Base-by-base conservation (phyloP, 2,797 vertebrate genomes). In the Vireo griseus region DNA sequence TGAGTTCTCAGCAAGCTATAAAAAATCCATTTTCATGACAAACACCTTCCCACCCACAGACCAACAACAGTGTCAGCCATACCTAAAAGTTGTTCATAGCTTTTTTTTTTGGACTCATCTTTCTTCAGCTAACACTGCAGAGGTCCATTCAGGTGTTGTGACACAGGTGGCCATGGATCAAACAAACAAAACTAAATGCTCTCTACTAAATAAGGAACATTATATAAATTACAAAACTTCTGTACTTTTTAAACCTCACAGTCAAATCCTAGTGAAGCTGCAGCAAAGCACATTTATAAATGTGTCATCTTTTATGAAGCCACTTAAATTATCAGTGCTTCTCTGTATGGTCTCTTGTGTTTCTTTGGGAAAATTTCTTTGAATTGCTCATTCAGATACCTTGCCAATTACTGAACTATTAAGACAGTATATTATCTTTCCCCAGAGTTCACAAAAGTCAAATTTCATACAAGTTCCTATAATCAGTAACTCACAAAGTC, bases 381-480 rank as follows among this genome's bases (percentile, higher is more conserved):
- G 74, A 88, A 29, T 69, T 95, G 33, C 81, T 88, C 57, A 40
- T 74, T 91, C 47, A 86, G 59, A 82, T 75, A 76, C 21, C 10
- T 76, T 86, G 69, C 73, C 86, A 93, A 93, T 94, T 92, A 55
- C 48, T 90, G 77, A 92, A 48, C n/a, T 24, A 57, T 84, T 73
- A 88, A 71, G 44, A 66, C 67, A 84, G 42, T 77, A 31, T 65
- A 72, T 47, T 55, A 4, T 86, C 73, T 47, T 81, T 61, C 55
- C 35, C 8, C 24, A 62, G 92, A 55, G 54, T 86, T 90, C 76
- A 69, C 26, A 50, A 45, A 93, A 84, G 47, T 90, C 40, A 84
- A 15, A 84, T 93, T 71, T 88, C 57, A 29, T 79, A 28, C 22
- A 73, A 35, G 44, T 35, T 79, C 2, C 0, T 79, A 8, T 69